phyloP scores from a whole-genome alignment of 2,113 vertebrate genomes.

The Microcebus lehilahytsara region DNA sequence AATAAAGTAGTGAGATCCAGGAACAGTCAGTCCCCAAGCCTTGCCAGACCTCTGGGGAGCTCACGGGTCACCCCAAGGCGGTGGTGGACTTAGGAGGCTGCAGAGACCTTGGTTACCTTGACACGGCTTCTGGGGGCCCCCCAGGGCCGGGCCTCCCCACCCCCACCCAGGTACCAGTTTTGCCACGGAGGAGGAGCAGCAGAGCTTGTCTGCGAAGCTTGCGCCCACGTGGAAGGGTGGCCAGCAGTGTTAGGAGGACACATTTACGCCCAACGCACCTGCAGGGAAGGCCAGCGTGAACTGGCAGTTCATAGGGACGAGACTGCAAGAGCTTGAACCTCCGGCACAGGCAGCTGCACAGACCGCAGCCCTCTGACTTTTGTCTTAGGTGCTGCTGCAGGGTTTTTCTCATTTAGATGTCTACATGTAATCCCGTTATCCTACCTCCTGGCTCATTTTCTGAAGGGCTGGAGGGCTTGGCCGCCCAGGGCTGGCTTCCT shows the following conservation, averaged over 20 bases:
- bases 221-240: rapidly evolving
- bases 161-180: rapidly evolving
- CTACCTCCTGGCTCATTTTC: not conserved
- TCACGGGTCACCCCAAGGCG: too few species aligned
- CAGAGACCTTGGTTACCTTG: not conserved
- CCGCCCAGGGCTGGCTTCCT: rapidly evolving
- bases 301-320: rapidly evolving
- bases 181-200: not conserved
- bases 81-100: not conserved
- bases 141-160: rapidly evolving
- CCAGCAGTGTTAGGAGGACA: rapidly evolving
- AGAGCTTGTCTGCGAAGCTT: rapidly evolving
- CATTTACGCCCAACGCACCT: rapidly evolving
- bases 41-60: rapidly evolving
- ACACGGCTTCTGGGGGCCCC: too few species aligned
- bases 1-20: rapidly evolving
- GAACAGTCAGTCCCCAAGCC: not conserved
- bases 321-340: rapidly evolving
- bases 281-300: rapidly evolving
- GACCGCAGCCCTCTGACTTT: not conserved
- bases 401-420: not conserved
- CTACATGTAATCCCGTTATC: not conserved
- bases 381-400: too few species aligned
- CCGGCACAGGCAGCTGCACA: rapidly evolving
- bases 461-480: not conserved